Evolutionary conservation across 2,888 invertebrate species (phyloP).

Genomic region (Chorisops tibialis): DNA sequence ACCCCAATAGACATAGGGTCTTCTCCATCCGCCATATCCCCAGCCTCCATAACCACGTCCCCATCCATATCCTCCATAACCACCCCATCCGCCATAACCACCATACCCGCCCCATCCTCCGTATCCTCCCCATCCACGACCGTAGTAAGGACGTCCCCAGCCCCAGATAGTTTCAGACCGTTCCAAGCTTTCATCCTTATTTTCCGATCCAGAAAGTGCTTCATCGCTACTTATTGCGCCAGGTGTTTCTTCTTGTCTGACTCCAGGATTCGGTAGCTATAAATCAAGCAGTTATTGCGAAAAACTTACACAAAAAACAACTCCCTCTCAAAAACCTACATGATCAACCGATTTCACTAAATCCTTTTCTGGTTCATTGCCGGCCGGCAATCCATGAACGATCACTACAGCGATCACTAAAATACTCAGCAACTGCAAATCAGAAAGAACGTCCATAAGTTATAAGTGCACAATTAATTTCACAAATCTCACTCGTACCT

Average conservation of each 20-base stretch:
- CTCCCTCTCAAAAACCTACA: not conserved
- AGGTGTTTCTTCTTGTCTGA: no score
- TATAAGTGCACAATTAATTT: no score
- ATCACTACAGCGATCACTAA: not conserved
- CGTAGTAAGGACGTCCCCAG: constrained; percentile 8
- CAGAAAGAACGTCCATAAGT: no score
- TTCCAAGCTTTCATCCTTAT: constrained; percentile 6
- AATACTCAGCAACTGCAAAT: not conserved
- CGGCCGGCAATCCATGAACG: not conserved
- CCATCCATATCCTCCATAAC: not conserved
- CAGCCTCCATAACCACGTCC: constrained; percentile 2
- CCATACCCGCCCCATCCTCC: not conserved
- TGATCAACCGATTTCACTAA: not conserved
- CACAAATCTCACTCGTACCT: not conserved
- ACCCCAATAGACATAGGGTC: not conserved
- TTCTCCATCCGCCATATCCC: constrained; percentile 13
- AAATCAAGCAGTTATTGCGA: no score
- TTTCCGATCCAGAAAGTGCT: not conserved
- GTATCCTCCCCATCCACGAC: not conserved
- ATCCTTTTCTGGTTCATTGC: not conserved
- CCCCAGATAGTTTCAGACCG: constrained; percentile 10
- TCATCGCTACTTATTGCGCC: not conserved
- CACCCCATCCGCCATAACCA: constrained; percentile 2
- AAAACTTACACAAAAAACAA: not conserved
- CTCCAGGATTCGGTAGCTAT: no score